Evolutionary conservation across 1,140 invertebrate genomes (phyloP), one percentile per base, ranked within the genome.

Genomic region (Acromyrmex echinatior): DNA sequence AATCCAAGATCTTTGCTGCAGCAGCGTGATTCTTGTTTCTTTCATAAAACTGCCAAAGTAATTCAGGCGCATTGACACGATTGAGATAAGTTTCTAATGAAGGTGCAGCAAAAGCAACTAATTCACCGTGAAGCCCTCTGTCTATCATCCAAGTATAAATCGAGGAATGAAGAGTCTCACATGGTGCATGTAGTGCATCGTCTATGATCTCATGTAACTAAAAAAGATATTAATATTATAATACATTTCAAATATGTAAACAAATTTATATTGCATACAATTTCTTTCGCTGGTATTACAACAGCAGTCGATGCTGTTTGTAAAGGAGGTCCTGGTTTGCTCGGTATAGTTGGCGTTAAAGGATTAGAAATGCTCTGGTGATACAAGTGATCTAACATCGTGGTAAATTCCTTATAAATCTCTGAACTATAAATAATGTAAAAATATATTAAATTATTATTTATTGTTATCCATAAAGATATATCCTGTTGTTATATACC

Each of bases 31-130:
- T 98, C 49, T 97, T 97, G 92, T 97, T 98, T 92, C 97, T 98
- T 94, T 99, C 99, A 92, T 99, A 99, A 94, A 98, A 99, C 94
- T 99, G 99, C 99, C 99, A 99, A 18, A 99, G 95, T 79, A 99
- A 96, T 94, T 99, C 98, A 65, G 98, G 96, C 6, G 98, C 96
- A 73, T 96, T 96, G 0, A 97, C 94, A 39, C 97, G 96, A 73
- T 97, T 97, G 16, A 99, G 93, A 92, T 98, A 99, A 56, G 96
- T 96, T 92, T 99, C 98, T 60, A 99, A 95, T 6, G 97, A 98
- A n/a, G 97, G 96, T 77, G 98, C 97, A 62, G 97, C 95, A 90
- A 98, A 96, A 93, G 97, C 96, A 80, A 99, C 96, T 78, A 99
- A 94, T 93, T 98, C 98, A 86, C 97, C 97, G 71, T 97, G 96